A percentile compares a stretch with the other conserved stretches of the same genome.
These are phyloP conservation scores for Notospermus geniculatus DNA, from an alignment of 1,140 invertebrate species.

Conservation along the genomic window DNA sequence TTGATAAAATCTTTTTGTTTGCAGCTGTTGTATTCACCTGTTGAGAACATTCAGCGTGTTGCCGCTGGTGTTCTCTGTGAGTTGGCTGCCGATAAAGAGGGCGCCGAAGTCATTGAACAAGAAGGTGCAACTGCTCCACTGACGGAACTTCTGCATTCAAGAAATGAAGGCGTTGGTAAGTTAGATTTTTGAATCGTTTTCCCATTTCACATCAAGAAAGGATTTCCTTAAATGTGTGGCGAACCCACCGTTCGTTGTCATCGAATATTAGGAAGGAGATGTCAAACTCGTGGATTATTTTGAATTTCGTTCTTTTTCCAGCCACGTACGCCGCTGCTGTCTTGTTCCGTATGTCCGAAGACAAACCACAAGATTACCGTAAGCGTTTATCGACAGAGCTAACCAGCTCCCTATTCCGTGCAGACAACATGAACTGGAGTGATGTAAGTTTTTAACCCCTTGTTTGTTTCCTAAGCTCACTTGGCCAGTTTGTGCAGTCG, in stretches of 20 bases:
- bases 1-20: no score
- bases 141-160: constrained; percentile 90
- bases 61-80: constrained; percentile 95
- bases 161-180: constrained; percentile 77
- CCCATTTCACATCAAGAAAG: no score
- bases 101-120: constrained; percentile 94
- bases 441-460: constrained; percentile 30
- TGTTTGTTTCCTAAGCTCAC: no score
- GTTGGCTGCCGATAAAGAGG: constrained; percentile 92
- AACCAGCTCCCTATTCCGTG: constrained; percentile 75
- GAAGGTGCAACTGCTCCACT: constrained; percentile 94
- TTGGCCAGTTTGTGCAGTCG: no score
- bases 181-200: constrained; percentile 1
- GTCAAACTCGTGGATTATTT: background rate
- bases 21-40: constrained; percentile 88
- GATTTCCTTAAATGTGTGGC: no score
- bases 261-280: background rate
- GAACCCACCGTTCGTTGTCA: no score
- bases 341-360: constrained; percentile 95
- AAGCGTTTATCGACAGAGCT: constrained; percentile 94
- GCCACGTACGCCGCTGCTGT: constrained; percentile 98
- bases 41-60: constrained; percentile 96
- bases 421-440: constrained; percentile 46
- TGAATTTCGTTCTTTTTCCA: constrained; percentile 48
- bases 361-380: constrained; percentile 97